Evolutionary conservation across 2,888 invertebrate species (phyloP), one percentile per base, ranked within the genome.

Genomic region (Tachina lurida): DNA sequence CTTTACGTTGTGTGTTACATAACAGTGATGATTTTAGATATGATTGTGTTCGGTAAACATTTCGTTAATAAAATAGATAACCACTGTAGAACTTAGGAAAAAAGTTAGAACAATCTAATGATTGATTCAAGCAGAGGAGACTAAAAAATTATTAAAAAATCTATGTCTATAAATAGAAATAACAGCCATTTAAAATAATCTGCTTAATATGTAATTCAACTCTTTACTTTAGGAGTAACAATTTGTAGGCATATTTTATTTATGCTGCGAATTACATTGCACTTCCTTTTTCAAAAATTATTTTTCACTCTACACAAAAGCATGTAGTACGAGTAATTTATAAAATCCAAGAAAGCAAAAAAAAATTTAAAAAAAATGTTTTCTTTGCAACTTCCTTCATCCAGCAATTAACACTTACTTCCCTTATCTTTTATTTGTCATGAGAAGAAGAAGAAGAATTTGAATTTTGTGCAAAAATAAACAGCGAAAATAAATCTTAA

Each of bases 401-500:
- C 8, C n/a, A 49, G 19, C 54, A 76, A 43, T 67, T 67, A 76
- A 65, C 56, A 56, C 22, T 47, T 22, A 31, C 31, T 56, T 58
- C 15, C 13, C 31, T 15, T 10, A 31, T 45, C 15, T 3, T 47
- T 52, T 17, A 15, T 8, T 45, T 47, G 1, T 52, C 13, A 39
- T 10, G 10, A 41, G 13, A 65, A 47, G 10, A 65, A 65, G 9
- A 13, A 22, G n/a, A 47, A 62, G 15, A 73, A 49, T 62, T 41
- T 10, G 12, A 76, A 17, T 56, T 22, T 17, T 41, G 49, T 39
- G 19, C 63, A 63, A 63, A 71, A 81, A 68, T n/a, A 8, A n/a
- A 5, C 56, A 62, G 15, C 41, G 13, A 60, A 52, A 83, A 77
- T 77, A 73, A 73, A 67, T 77, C 71, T 77, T 67, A 56, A 73